Evolutionary conservation across 2,888 invertebrate genomes (phyloP).

Genomic region (Creontiades dilutus): DNA sequence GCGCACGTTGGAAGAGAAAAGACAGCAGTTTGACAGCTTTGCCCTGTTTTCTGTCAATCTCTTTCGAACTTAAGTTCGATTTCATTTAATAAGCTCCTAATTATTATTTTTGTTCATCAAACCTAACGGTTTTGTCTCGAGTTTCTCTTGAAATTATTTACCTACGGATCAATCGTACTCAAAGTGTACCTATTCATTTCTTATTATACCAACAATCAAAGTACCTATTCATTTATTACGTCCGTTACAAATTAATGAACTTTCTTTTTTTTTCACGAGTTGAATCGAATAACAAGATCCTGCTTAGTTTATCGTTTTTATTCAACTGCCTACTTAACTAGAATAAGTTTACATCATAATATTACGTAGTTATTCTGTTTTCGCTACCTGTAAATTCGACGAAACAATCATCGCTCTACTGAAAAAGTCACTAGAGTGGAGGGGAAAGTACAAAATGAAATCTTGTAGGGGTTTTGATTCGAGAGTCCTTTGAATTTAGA

Average conservation of each 20-base stretch:
- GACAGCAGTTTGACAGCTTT: too few species aligned
- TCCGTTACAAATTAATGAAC: not conserved
- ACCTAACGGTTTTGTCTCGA: too few species aligned
- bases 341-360: conserved; percentile 21
- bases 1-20: too few species aligned
- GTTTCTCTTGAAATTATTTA: too few species aligned
- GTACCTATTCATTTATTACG: not conserved
- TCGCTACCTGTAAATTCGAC: conserved; percentile 8
- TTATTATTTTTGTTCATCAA: too few species aligned
- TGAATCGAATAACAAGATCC: conserved; percentile 57
- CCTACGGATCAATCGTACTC: too few species aligned
- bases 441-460: conserved; percentile 62
- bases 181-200: not conserved
- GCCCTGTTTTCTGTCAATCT: too few species aligned
- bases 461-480: conserved; percentile 7
- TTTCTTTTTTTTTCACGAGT: too few species aligned
- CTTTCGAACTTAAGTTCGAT: too few species aligned
- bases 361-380: not conserved
- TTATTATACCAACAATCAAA: not conserved
- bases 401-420: not conserved
- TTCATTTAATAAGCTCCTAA: too few species aligned
- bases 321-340: conserved; percentile 64
- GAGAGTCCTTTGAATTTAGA: conserved; percentile 33
- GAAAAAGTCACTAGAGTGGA: conserved; percentile 27
- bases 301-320: conserved; percentile 14